Conservation (phyloP, 2,888 invertebrate genomes). For the Dicroscelio sp. region DNA sequence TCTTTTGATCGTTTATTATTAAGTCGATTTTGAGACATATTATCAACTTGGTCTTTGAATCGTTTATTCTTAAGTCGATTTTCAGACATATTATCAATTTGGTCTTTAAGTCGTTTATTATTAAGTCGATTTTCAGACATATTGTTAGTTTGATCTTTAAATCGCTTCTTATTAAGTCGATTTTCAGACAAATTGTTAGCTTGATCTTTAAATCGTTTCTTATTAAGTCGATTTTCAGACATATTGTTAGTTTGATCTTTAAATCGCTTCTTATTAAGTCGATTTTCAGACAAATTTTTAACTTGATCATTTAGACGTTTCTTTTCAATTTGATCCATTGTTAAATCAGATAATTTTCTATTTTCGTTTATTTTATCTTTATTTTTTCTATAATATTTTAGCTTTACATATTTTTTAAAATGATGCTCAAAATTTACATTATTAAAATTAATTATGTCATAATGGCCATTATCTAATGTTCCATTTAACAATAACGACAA, state of each 20-base stretch:
- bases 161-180: background rate
- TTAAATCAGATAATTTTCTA: background rate
- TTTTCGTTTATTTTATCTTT: constrained; percentile 10
- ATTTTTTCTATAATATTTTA: constrained; percentile 10
- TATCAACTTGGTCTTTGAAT: background rate
- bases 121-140: background rate
- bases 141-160: background rate
- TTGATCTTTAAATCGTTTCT: too few relatives aligned
- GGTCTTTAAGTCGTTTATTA: background rate
- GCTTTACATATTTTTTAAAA: background rate
- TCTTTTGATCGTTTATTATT: background rate
- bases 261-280: too few relatives aligned
- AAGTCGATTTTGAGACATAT: background rate
- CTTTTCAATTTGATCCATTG: background rate
- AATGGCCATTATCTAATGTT: background rate
- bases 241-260: too few relatives aligned
- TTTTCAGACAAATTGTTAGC: background rate
- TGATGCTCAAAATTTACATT: background rate
- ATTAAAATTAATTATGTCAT: constrained; percentile 3
- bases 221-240: too few relatives aligned
- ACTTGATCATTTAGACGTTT: background rate
- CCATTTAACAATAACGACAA: background rate
- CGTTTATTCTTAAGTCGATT: background rate
- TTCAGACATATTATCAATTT: background rate
- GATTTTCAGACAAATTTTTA: too few relatives aligned